Base-by-base conservation (phyloP, 1,140 invertebrate species). In the Drosophila seguyi region DNA sequence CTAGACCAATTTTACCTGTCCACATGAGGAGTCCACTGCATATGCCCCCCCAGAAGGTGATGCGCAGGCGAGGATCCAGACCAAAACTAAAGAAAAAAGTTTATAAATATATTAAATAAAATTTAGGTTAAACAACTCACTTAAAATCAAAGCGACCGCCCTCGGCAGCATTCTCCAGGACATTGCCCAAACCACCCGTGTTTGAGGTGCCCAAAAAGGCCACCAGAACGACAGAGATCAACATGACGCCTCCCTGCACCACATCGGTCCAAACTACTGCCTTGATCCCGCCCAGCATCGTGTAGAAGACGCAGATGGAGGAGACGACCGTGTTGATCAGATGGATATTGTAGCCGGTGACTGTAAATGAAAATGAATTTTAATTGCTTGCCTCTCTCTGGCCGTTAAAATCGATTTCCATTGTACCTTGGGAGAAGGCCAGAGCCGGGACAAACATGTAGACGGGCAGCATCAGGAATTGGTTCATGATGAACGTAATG, bases 201-300 rank as follows among this genome's bases (percentile, higher is more conserved):
- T 95, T 94, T 0, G 93, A 68, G 2, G 95, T 95, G 2, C 97
- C 97, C 71, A 96, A 92, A 2, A 96, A 84, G 0, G 95, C 93
- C 0, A 97, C 95, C 2, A 94, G 93, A 1, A 97, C 90, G 4
- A 97, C 94, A 0, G 96, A 96, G 1, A 94, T 93, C 61, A 97
- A 94, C 95, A 98, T 97, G 3, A 97, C 94, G 7, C 95, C 82
- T 4, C 95, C 95, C 93, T 98, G 97, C 31, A 98, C 94, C 0
- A 96, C 95, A 93, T 98, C 97, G 1, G 97, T 98, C 97, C 96
- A 97, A 27, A 98, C 95, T 2, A 98, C 97, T 1, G 97, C 97
- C 93, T 97, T 97, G 62, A 98, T 94, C 2, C 97, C 97, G 71
- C 97, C 97, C 92, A 97, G 83, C 66, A 95, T 95, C 4, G 97